Percentiles rank a stretch among this genome's conserved stretches.
Conservation (phyloP, 2,797 vertebrate species). For the Anniella stebbinsi region DNA sequence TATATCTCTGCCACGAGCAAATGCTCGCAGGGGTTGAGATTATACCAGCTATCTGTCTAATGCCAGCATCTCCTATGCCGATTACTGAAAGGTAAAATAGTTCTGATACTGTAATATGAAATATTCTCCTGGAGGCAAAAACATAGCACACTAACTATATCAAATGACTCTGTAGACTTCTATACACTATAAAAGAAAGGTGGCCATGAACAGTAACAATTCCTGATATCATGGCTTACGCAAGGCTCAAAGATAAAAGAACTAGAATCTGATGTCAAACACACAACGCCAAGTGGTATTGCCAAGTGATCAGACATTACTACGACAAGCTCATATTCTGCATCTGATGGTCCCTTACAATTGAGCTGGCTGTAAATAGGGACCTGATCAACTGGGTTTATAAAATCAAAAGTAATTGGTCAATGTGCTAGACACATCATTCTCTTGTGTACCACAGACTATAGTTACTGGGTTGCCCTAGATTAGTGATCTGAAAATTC, state of each 20-base stretch:
- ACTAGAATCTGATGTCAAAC: not conserved
- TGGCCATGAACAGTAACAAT: not conserved
- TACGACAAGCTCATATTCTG: not conserved
- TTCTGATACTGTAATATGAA: not conserved
- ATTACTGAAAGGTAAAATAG: constrained; percentile 15
- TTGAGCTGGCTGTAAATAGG: not conserved
- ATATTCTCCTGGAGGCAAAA: constrained; percentile 3
- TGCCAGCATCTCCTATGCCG: constrained; percentile 16
- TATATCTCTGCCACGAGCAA: constrained; percentile 37
- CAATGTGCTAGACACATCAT: not conserved
- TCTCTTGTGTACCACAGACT: not conserved
- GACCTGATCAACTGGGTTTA: not conserved
- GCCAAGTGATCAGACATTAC: not conserved
- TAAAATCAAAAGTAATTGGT: not conserved
- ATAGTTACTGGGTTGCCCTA: not conserved
- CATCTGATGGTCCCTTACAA: not conserved
- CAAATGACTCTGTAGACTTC: not conserved
- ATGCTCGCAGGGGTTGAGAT: constrained; percentile 29
- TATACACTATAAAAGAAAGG: not conserved
- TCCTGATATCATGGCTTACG: too few relatives aligned
- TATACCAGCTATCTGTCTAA: constrained; percentile 21
- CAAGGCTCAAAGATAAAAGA: not conserved
- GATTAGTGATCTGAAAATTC: not conserved
- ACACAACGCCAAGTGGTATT: not conserved
- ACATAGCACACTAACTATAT: not conserved